Percentiles rank a stretch among this genome's conserved stretches.
Evolutionary conservation across 2,888 invertebrate genomes (phyloP).

Genomic region (Adineta ricciae): DNA sequence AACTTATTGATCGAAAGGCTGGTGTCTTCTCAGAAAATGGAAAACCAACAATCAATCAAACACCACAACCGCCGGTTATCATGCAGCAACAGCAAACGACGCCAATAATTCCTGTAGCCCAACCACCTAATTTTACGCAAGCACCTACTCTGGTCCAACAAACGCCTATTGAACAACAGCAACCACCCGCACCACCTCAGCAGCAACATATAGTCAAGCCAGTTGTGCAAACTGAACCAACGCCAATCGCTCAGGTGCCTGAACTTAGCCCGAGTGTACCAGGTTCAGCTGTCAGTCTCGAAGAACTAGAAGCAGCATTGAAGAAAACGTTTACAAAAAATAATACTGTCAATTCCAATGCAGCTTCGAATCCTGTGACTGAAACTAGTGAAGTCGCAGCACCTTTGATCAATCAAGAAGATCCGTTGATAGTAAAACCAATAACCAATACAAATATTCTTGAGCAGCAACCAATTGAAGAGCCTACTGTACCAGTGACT

Average conservation of each 20-base stretch:
- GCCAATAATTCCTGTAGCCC: not conserved
- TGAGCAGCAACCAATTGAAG: not conserved
- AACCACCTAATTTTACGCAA: not conserved
- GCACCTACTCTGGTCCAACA: not conserved
- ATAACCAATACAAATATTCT: not conserved
- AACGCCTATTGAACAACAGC: not conserved
- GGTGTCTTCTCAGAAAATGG: not conserved
- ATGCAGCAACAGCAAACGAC: not conserved
- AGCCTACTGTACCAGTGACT: not conserved
- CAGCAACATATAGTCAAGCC: not conserved
- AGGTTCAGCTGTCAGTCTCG: not conserved
- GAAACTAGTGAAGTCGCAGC: not conserved
- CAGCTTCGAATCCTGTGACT: not conserved
- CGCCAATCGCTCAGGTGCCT: not conserved
- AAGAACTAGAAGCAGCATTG: constrained; percentile 9
- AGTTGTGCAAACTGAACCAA: not conserved
- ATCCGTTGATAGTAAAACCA: not conserved
- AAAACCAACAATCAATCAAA: not conserved
- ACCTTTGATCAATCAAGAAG: not conserved
- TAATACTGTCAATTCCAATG: not conserved
- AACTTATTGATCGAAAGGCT: constrained; percentile 6
- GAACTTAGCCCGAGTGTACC: not conserved
- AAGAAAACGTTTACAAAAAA: not conserved
- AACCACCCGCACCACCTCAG: not conserved
- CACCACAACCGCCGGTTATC: not conserved